Evolutionary conservation across 2,797 vertebrate genomes (phyloP), one percentile per base, ranked within the genome.

Genomic region (Micropoecilia bifurca): DNA sequence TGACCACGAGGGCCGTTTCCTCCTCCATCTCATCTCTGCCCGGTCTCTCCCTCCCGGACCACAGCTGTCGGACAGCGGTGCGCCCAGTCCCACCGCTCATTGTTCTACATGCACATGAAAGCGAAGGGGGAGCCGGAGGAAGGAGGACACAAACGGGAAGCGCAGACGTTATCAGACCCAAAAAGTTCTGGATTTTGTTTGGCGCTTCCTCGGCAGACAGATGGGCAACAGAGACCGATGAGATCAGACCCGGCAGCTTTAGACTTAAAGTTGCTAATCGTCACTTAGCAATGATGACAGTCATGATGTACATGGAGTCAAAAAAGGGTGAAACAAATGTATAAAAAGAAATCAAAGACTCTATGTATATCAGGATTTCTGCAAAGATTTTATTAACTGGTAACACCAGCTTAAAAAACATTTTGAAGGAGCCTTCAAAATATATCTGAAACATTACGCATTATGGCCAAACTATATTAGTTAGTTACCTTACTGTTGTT

Each of bases 1-100:
- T 92, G 89, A 93, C 92, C 90, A 93, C 92, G 92, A 93, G 90
- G 93, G 92, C 87, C 69, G 92, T 91, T 96, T 96, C 96, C 96
- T 95, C 92, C 87, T 88, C 89, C 92, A 85, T 87, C 93, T 89
- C 94, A 92, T 93, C 92, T 88, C 89, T 92, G 87, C 81, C 86
- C 18, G 59, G 92, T 90, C 89, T 92, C 92, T 91, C 94, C 93
- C 92, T 89, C 84, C 76, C 78, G 91, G 87, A 86, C 73, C 89
- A 92, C 94, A 95, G 93, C 94, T 95, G 95, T 94, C 91, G 89
- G 85, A 87, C 91, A 93, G 92, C 91, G 90, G 90, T 84, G 83
- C 87, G 74, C 80, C 88, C 79, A 83, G 86, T 90, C 90, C 89
- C 88, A 83, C 71, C 76, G 75, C 85, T 93, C 85, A 95, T 95